Percentiles rank a stretch among this genome's conserved stretches.
These are phyloP conservation scores for Astur gentilis DNA, from an alignment of 2,113 vertebrate genomes.

Conservation along the genomic window DNA sequence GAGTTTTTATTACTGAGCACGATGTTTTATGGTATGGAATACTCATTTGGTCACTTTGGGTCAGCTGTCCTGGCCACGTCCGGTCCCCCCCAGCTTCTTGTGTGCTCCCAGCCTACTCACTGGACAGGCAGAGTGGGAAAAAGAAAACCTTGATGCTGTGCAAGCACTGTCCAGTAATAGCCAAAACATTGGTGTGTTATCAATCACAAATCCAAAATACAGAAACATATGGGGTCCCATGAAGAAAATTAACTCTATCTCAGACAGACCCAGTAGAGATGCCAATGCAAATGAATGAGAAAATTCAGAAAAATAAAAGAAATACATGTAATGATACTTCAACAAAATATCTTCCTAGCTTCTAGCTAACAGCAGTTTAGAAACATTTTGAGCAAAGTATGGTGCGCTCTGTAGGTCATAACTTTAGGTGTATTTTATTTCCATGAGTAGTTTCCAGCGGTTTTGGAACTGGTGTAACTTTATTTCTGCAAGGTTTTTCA, in stretches of 20 bases:
- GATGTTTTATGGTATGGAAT: background rate
- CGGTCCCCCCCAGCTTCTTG: background rate
- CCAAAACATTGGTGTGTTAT: background rate
- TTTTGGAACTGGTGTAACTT: background rate
- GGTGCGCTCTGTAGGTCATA: background rate
- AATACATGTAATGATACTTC: background rate
- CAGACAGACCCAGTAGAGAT: background rate
- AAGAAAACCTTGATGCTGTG: too few relatives aligned
- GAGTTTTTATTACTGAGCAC: too few relatives aligned
- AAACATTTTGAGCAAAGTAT: background rate
- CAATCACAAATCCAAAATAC: background rate
- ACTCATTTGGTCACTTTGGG: background rate
- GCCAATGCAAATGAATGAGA: background rate
- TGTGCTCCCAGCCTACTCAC: too few relatives aligned
- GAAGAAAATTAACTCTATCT: background rate
- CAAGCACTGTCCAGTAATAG: too few relatives aligned
- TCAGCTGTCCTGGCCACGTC: background rate
- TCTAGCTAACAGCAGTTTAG: background rate
- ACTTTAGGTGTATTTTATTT: background rate
- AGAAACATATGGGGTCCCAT: background rate
- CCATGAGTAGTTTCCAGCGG: rapidly evolving
- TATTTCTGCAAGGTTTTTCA: background rate
- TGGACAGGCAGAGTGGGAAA: too few relatives aligned
- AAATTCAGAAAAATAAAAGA: background rate
- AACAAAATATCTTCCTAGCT: background rate